Conservation (phyloP, 2,113 vertebrate genomes). For the Perca flavescens region DNA sequence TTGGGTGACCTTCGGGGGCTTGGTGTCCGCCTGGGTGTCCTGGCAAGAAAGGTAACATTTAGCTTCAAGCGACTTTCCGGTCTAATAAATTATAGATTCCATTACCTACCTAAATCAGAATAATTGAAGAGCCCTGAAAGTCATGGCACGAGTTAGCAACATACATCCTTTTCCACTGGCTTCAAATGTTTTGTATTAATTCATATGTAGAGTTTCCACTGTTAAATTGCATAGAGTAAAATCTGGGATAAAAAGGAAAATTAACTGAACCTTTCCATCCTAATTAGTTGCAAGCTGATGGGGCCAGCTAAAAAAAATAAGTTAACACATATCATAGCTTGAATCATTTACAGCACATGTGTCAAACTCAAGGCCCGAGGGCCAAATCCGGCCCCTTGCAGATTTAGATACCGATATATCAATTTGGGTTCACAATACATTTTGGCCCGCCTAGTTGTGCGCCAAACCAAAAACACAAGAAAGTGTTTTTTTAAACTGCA, state of each 20-base stretch:
- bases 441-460: too few relatives aligned
- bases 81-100: not conserved
- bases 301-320: not conserved
- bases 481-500: too few relatives aligned
- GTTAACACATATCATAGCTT: not conserved
- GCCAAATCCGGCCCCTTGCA: too few relatives aligned
- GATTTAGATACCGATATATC: too few relatives aligned
- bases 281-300: not conserved
- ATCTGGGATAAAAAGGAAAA: not conserved
- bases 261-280: not conserved
- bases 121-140: not conserved
- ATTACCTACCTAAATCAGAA: not conserved
- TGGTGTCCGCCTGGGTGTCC: conserved; percentile 91
- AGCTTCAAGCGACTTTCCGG: not conserved
- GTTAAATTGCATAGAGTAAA: not conserved
- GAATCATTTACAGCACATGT: not conserved
- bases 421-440: too few relatives aligned
- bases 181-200: not conserved
- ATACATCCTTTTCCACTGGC: not conserved
- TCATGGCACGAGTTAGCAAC: not conserved
- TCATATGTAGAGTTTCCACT: not conserved
- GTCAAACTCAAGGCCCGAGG: too few relatives aligned
- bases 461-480: too few relatives aligned
- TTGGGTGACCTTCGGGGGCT: conserved; percentile 93
- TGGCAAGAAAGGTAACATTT: conserved; percentile 51